Base-by-base conservation (phyloP, 2,797 vertebrate genomes). In the Leuciscus waleckii region DNA sequence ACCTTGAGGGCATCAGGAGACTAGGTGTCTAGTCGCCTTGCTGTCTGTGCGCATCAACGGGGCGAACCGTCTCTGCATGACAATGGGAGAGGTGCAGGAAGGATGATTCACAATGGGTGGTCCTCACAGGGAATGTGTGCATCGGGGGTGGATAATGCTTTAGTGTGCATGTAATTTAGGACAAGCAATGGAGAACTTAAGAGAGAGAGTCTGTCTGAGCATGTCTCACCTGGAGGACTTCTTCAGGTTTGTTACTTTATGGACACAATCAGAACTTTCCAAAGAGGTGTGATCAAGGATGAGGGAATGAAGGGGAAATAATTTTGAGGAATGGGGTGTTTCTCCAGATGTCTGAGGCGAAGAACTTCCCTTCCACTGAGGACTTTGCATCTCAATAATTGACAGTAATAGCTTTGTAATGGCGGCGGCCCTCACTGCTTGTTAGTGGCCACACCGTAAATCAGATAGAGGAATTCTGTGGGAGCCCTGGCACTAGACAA, bases 391-490 rank as follows among this genome's bases (percentile, higher is more conserved):
- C 90, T 91, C 87, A 84, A 84, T 92, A 91, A 92, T 89, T 92
- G 92, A 93, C 90, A 84, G 90, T 92, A 93, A 95, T 90, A 90
- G 90, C 91, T 93, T 85, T 90, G 90, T 92, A 92, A 94, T 85
- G 65, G 93, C 89, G 88, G 88, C 51, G 63, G 75, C 84, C 6
- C 86, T 88, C 68, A 63, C 37, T 79, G 73, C 49, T 75, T 80
- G 88, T 71, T 85, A 87, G 87, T 79, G 65, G 83, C 83, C 86
- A 87, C 87, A 89, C 89, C 82, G 78, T 84, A 90, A 90, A 91
- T 88, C 87, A 51, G 87, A 82, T 86, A 77, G 86, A 91, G 87
- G 86, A 92, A 92, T 87, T 88, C 80, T 79, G 88, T 69, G 84
- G 83, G 87, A 90, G 89, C 80, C 82, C 89, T 86, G 89, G 84